phyloP scores from a whole-genome alignment of 2,113 vertebrate species.

The Hypanus sabinus region DNA sequence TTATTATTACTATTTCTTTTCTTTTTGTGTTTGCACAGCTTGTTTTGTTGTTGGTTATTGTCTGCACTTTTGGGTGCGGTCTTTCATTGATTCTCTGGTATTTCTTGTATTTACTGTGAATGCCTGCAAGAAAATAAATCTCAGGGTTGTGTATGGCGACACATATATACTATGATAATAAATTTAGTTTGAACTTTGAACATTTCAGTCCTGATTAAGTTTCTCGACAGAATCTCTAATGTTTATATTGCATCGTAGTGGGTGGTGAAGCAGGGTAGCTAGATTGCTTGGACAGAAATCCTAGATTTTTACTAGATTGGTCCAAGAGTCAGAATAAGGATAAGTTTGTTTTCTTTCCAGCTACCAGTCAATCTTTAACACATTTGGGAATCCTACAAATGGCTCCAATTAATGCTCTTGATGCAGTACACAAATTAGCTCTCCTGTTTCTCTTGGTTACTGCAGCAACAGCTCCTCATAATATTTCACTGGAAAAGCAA shows the following conservation, averaged over 20 bases:
- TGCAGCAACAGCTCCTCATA: not conserved
- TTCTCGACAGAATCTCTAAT: too few relatives aligned
- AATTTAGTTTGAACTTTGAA: too few relatives aligned
- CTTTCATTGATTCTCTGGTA: too few relatives aligned
- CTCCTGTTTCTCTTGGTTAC: not conserved
- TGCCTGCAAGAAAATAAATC: too few relatives aligned
- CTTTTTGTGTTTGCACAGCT: too few relatives aligned
- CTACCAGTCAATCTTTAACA: not conserved
- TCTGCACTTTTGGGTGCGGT: too few relatives aligned
- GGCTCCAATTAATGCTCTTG: not conserved
- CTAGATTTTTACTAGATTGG: not conserved
- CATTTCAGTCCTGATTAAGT: too few relatives aligned
- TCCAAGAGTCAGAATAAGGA: not conserved
- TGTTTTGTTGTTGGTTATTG: too few relatives aligned
- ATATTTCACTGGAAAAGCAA: not conserved
- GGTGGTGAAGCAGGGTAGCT: not conserved
- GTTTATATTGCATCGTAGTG: not conserved
- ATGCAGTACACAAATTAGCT: not conserved
- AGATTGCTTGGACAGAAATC: not conserved
- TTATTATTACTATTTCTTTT: too few relatives aligned
- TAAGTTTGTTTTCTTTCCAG: not conserved
- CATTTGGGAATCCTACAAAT: not conserved
- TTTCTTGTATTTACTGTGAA: too few relatives aligned
- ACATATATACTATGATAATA: too few relatives aligned
- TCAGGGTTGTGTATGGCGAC: too few relatives aligned